Base-by-base conservation (phyloP, 2,113 vertebrate species). In the Hippopotamus amphibius region DNA sequence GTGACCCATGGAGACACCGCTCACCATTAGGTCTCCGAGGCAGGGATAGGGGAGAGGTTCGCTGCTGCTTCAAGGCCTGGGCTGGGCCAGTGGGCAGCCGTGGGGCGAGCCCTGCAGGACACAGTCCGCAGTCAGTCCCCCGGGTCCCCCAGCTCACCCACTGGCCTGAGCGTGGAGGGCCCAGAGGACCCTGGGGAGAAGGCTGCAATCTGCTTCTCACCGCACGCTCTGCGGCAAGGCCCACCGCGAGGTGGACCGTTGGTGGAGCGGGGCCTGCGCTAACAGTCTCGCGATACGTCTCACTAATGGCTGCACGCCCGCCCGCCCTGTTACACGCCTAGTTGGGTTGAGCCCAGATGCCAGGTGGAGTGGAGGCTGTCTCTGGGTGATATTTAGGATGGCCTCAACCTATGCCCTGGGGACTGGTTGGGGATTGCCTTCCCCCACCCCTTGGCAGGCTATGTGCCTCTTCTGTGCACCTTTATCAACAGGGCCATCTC, bases 11-110 rank as follows among this genome's bases (percentile, higher is more conserved):
- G 28, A 61, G 59, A 21, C 1, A 22, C 46, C 26, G 0, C 26
- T 0, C 0, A 2, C 46, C 46, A 28, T 14, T 76, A 76, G 72
- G 72, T 50, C 72, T 48, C 2, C 0, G 26, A 77, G 74, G 5
- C 50, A 16, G 48, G 74, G 9, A 48, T 21, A 9, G 46, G 72
- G 28, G 8, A 17, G 16, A 33, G 28, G 46, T 76, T 50, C 4
- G 0, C 72, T 50, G 7, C 28, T 33, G 46, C 28, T 77, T 33
- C 46, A 77, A 19, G 28, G 28, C 74, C 46, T 77, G 46, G 0
- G 2, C 46, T 46, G 0, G 0, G 28, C 5, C 74, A 0, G 2
- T 53, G 74, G 46, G 28, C 0, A 0, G 28, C 74, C 48, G 9
- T 33, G 46, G 28, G 7, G 9, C 12, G 28, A 28, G 48, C 74